Evolutionary conservation across 2,797 vertebrate genomes (phyloP), one percentile per base, ranked within the genome.

Genomic region (Emydoidea blandingii): DNA sequence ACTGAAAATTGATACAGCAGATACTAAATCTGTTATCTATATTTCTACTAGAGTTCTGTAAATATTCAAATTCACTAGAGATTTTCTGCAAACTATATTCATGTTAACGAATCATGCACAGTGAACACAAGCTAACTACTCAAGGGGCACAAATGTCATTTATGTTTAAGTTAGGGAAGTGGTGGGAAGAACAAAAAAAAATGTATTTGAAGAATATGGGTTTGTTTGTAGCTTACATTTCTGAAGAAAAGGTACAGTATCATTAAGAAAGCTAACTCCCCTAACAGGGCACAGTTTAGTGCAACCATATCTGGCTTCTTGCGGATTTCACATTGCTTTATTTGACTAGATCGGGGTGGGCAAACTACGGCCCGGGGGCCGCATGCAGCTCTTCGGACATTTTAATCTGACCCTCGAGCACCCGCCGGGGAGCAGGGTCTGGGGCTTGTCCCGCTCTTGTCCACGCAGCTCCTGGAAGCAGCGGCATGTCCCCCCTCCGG

Each of bases 111-210:
- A 72, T 41, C 68, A 72, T 72, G 37, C n/a, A 72, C 9, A 37
- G 19, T 41, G 37, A 41, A 72, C 37, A 72, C 62, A n/a, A 85
- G 92, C 85, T 91, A 93, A 81, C 21, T 19, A 25, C 8, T 47
- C 76, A 90, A 86, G 84, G 8, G 34, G 78, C 50, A 95, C 91
- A 53, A 92, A 92, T 47, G 74, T 52, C 84, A 79, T 54, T 92
- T 44, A 68, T 81, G 47, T 85, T 89, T 82, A 93, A 91, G 88
- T 15, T 18, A 5, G 4, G 37, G 21, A 37, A 52, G 2, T 59
- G 12, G 29, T 0, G 2, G n/a, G 41, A 81, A 62, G 37, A 68
- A 18, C 2, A 34, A 91, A 81, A 57, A 57, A 81, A 10, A 4
- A 25, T 57, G 74, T 37, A 79, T 79, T 54, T 79, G 68, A 76